phyloP scores from a whole-genome alignment of 1,140 invertebrate species.

The Papilio polytes region DNA sequence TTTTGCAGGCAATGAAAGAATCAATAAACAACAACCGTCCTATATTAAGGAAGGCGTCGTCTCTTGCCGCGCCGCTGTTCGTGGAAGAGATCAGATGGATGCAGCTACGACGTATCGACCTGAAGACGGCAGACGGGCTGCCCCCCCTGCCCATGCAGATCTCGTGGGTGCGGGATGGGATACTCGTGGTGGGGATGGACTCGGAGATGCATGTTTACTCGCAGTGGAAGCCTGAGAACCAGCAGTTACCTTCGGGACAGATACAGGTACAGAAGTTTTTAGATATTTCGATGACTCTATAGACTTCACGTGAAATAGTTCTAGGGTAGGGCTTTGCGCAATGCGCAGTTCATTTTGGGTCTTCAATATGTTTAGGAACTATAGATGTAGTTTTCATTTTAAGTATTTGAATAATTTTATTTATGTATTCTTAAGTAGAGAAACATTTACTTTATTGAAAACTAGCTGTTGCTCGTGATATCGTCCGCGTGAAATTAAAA shows the following conservation, averaged over 20 bases:
- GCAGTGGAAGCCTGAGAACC: constrained; percentile 95
- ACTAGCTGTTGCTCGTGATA: no score
- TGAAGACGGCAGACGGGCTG: constrained; percentile 97
- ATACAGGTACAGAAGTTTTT: constrained; percentile 52
- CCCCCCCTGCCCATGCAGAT: constrained; percentile 99
- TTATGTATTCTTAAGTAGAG: no score
- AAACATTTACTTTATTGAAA: no score
- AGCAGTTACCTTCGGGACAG: constrained; percentile 64
- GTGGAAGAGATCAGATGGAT: constrained; percentile 97
- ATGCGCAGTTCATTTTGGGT: no score
- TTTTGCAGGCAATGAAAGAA: constrained; percentile 89
- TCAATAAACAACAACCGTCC: constrained; percentile 91
- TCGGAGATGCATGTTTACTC: constrained; percentile 99
- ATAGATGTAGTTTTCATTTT: no score
- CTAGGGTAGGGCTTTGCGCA: no score
- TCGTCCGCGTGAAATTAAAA: no score
- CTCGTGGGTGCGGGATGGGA: constrained; percentile 98
- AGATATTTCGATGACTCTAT: neutral
- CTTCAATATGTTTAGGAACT: no score
- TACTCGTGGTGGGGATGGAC: constrained; percentile 99
- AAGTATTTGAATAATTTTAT: no score
- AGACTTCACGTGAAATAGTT: no score
- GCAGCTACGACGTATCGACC: constrained; percentile 95
- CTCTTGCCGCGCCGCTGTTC: constrained; percentile 92
- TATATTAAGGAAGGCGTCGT: constrained; percentile 93